Evolutionary conservation across 2,797 vertebrate genomes (phyloP).

Genomic region (Numenius phaeopus): DNA sequence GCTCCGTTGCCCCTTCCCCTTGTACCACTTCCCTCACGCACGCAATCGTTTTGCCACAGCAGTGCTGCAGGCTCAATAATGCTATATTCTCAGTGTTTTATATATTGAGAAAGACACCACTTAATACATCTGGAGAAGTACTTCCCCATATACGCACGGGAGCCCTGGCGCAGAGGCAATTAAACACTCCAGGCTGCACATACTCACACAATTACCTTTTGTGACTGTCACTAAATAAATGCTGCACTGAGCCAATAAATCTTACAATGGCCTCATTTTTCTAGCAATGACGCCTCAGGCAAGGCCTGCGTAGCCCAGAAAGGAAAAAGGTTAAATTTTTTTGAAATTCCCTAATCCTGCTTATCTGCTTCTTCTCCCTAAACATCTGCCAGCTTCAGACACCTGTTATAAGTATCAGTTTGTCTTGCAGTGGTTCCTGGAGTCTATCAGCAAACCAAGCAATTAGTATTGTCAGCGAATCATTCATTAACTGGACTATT

Average conservation of each 20-base stretch:
- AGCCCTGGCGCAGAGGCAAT: conserved; percentile 12
- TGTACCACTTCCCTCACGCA: accelerated
- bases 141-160: background rate
- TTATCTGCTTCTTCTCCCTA: conserved; percentile 36
- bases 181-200: conserved; percentile 33
- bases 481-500: conserved; percentile 31
- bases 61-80: background rate
- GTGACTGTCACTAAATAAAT: background rate
- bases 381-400: conserved; percentile 29
- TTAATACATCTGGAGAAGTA: background rate
- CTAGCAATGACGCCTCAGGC: background rate
- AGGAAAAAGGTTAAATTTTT: conserved; percentile 42
- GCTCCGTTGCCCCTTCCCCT: background rate
- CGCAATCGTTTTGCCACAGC: accelerated
- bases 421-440: background rate
- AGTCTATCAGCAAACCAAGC: background rate
- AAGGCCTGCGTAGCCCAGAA: background rate
- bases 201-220: background rate
- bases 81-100: accelerated
- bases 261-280: conserved; percentile 48
- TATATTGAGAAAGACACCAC: background rate
- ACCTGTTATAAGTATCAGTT: conserved; percentile 23
- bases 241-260: conserved; percentile 18
- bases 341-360: conserved; percentile 16
- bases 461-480: conserved; percentile 8